Percentiles rank a stretch among this genome's conserved stretches.
phyloP scores from a whole-genome alignment of 2,113 vertebrate genomes.

The Thamnophis sirtalis region DNA sequence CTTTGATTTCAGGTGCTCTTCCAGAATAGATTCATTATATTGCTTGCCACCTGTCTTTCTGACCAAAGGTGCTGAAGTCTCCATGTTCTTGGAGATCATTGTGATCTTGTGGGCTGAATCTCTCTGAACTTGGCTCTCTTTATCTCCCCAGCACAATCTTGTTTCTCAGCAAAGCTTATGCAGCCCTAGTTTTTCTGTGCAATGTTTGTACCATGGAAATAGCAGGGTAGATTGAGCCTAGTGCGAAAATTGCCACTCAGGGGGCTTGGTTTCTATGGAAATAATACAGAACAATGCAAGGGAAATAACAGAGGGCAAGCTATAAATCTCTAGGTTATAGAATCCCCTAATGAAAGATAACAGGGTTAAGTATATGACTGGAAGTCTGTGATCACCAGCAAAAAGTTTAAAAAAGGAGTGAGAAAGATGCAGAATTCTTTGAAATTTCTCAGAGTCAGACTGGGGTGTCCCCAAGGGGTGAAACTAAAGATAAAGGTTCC shows the following conservation, averaged over 20 bases:
- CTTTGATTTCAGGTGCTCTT: neutral
- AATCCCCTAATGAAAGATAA: neutral
- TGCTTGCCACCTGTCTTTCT: neutral
- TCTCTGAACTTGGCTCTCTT: conserved; percentile 40
- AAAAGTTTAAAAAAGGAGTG: neutral
- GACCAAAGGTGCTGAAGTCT: neutral
- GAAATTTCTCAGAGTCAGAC: neutral
- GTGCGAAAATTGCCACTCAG: conserved; percentile 45
- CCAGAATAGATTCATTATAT: neutral
- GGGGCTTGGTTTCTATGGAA: conserved; percentile 56
- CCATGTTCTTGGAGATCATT: conserved; percentile 9
- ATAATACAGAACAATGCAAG: conserved; percentile 28
- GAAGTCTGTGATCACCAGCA: neutral
- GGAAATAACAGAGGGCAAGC: conserved; percentile 24
- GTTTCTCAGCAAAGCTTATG: conserved; percentile 21
- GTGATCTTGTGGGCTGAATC: neutral
- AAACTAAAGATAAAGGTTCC: no score
- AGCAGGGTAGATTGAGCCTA: conserved; percentile 26
- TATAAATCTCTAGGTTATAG: conserved; percentile 28
- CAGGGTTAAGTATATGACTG: conserved; percentile 5
- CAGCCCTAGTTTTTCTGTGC: conserved; percentile 10
- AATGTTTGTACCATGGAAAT: conserved; percentile 38
- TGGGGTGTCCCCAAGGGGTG: neutral
- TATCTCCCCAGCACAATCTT: conserved; percentile 9
- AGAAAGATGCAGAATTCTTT: neutral